Percentiles rank a stretch among this genome's conserved stretches.
These are phyloP conservation scores for Muraenolepis orangiensis DNA, from an alignment of 2,797 vertebrate genomes.

Conservation along the genomic window DNA sequence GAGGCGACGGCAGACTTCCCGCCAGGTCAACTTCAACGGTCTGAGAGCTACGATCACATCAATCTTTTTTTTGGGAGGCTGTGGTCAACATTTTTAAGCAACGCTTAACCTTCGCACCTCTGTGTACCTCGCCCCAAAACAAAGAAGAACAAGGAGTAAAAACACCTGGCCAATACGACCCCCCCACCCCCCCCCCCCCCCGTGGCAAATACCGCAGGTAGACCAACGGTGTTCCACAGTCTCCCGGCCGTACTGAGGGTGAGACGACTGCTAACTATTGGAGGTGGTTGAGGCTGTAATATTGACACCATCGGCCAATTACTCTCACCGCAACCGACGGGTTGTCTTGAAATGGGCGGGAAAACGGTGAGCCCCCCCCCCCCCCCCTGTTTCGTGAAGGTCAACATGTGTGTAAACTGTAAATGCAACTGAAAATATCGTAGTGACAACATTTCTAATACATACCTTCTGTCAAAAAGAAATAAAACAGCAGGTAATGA, in stretches of 20 bases:
- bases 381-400: constrained; percentile 8
- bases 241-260: constrained; percentile 45
- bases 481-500: not conserved
- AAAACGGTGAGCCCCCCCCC: constrained; percentile 50
- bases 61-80: constrained; percentile 48
- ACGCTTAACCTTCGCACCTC: no score
- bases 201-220: constrained; percentile 54
- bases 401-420: constrained; percentile 5
- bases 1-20: constrained; percentile 53
- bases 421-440: not conserved
- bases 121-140: constrained; percentile 1
- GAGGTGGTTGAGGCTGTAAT: constrained; percentile 48
- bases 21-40: constrained; percentile 59
- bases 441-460: not conserved
- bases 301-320: constrained; percentile 66
- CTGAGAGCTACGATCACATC: constrained; percentile 32
- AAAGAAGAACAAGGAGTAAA: constrained; percentile 35
- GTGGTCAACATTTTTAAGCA: constrained; percentile 58
- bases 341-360: constrained; percentile 38
- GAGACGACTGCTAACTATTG: constrained; percentile 52
- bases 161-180: constrained; percentile 37
- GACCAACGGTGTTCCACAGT: constrained; percentile 36
- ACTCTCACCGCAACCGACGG: constrained; percentile 54
- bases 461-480: not conserved
- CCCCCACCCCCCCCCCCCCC: no score